Conservation (phyloP, 2,797 vertebrate genomes). For the Coilia nasus region DNA sequence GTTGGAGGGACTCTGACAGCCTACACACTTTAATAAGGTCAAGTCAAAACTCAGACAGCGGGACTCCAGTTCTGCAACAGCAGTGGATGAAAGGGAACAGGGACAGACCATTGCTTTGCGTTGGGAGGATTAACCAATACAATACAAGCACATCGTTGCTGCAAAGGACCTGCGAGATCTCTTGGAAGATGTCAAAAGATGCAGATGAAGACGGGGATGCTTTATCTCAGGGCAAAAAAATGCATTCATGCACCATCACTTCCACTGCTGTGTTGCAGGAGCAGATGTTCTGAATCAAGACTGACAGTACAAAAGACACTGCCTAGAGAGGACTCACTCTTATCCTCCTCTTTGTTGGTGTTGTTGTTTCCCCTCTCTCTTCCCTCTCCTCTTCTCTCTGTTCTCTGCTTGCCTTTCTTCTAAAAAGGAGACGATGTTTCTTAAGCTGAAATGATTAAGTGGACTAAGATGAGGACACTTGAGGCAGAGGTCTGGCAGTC, state of each 20-base stretch:
- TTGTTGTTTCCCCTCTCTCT: neutral
- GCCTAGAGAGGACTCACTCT: neutral
- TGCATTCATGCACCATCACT: neutral
- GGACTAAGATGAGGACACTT: neutral
- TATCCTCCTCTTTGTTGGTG: neutral
- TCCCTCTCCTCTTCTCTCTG: neutral
- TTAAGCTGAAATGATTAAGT: neutral
- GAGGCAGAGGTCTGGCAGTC: slow-evolving; percentile 7
- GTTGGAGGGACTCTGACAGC: slow-evolving; percentile 20
- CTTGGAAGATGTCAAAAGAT: slow-evolving; percentile 1
- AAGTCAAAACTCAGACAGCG: slow-evolving; percentile 36
- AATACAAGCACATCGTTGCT: neutral
- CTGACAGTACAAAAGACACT: slow-evolving; percentile 15
- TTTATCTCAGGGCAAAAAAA: neutral
- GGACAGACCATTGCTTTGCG: neutral
- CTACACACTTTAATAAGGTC: slow-evolving; percentile 35
- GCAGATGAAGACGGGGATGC: neutral
- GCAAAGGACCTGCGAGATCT: slow-evolving; percentile 18
- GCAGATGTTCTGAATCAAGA: neutral
- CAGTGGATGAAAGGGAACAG: slow-evolving; percentile 31
- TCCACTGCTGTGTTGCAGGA: neutral
- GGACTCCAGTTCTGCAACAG: slow-evolving; percentile 28
- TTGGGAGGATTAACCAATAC: slow-evolving; percentile 32
- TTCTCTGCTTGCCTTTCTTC: neutral
- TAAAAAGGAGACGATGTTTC: neutral